Evolutionary conservation across 1,140 invertebrate genomes (phyloP).

Genomic region (Drosophila quadrilineata): DNA sequence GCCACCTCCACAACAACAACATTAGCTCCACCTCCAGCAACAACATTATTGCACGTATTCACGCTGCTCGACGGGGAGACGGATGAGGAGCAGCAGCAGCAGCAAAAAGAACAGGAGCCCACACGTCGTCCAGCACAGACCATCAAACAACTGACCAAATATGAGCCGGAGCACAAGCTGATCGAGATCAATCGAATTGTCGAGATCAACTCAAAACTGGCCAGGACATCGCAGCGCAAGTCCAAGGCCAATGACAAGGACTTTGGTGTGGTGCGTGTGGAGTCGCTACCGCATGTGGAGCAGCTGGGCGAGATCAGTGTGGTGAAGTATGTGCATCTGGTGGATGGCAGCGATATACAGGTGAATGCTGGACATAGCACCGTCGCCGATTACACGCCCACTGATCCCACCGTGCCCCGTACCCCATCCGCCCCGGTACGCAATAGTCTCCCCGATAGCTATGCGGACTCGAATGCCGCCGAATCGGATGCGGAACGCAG

Average conservation of each 20-base stretch:
- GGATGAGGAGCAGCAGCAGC: no score
- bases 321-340: constrained; percentile 85
- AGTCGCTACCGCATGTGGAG: constrained; percentile 84
- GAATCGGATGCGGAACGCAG: constrained; percentile 40
- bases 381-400: constrained; percentile 76
- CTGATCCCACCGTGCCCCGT: constrained; percentile 38
- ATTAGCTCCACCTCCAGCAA: constrained; percentile 79
- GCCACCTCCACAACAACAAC: constrained; percentile 28
- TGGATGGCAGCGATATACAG: constrained; percentile 78
- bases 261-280: constrained; percentile 80
- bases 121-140: background rate
- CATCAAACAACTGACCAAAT: constrained; percentile 13
- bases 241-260: constrained; percentile 84
- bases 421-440: constrained; percentile 50
- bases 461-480: background rate
- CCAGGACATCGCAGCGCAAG: constrained; percentile 83
- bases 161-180: constrained; percentile 82
- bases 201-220: constrained; percentile 85
- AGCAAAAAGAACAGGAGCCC: constrained; percentile 23
- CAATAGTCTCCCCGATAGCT: constrained; percentile 51
- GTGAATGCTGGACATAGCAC: constrained; percentile 79
- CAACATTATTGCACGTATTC: constrained; percentile 83
- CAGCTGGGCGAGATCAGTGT: constrained; percentile 86
- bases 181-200: constrained; percentile 86
- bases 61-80: constrained; percentile 79